phyloP scores from a whole-genome alignment of 1,140 invertebrate genomes.

The Helicoverpa armigera region DNA sequence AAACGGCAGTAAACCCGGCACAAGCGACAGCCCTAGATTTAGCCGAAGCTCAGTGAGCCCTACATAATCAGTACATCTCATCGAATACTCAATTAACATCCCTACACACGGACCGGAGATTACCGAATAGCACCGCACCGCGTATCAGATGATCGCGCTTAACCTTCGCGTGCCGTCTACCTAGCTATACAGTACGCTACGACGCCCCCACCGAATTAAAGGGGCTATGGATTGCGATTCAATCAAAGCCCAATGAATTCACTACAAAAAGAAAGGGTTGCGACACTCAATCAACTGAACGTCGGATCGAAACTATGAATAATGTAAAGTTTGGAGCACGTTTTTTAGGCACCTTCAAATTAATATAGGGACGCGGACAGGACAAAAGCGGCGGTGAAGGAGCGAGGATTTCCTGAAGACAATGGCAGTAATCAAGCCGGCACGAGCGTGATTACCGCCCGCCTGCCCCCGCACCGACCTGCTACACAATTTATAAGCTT shows the following conservation, averaged over 20 bases:
- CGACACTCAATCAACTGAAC: slow-evolving; percentile 48
- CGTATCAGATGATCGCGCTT: slow-evolving; percentile 56
- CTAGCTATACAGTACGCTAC: slow-evolving; percentile 52
- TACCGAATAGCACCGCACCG: slow-evolving; percentile 41
- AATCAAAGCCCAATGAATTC: slow-evolving; percentile 58
- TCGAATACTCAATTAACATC: slow-evolving; percentile 66
- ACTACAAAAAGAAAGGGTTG: slow-evolving; percentile 45
- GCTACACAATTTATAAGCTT: slow-evolving; percentile 71
- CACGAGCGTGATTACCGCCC: slow-evolving; percentile 59
- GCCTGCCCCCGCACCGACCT: slow-evolving; percentile 33
- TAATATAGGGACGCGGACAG: slow-evolving; percentile 63
- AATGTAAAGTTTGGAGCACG: slow-evolving; percentile 44
- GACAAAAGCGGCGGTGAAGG: slow-evolving; percentile 69
- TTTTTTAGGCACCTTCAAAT: slow-evolving; percentile 69
- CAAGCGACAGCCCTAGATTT: slow-evolving; percentile 34
- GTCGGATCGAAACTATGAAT: slow-evolving; percentile 38
- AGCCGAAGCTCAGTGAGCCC: slow-evolving; percentile 51
- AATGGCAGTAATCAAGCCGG: slow-evolving; percentile 74
- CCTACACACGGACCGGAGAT: slow-evolving; percentile 56
- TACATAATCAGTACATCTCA: slow-evolving; percentile 56
- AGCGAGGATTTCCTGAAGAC: slow-evolving; percentile 73
- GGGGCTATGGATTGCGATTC: slow-evolving; percentile 60
- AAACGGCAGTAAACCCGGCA: background rate
- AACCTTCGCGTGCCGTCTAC: slow-evolving; percentile 55
- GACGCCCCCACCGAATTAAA: slow-evolving; percentile 54